Base-by-base conservation (phyloP, 1,140 invertebrate genomes). In the Nasonia longicornis region DNA sequence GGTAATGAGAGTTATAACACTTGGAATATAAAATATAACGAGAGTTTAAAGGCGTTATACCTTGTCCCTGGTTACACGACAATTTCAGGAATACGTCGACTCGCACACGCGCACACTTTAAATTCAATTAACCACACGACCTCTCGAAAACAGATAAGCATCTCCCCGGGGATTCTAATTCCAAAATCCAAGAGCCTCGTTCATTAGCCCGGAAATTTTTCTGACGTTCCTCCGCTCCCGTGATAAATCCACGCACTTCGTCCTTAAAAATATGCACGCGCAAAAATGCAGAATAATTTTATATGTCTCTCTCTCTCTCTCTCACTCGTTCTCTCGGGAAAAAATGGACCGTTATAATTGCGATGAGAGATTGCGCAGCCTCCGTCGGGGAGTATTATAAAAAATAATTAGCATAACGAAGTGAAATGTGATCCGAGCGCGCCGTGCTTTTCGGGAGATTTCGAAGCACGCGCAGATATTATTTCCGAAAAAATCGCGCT, bases 391-490 rank as follows among this genome's bases (percentile, higher is more conserved):
- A 76, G 72, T 26, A 69, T 67, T 26, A 69, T 67, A 69, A 80
- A 75, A 81, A 77, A 81, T 81, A 81, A 81, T 81, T 81, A 81
- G 74, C 80, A 81, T 81, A 81, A 81, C 74, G 67, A 81, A 52
- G 66, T 75, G 79, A 76, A 81, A 81, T 45, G 74, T 58, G 80
- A 81, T 72, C 35, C 80, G 38, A 35, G 31, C 4, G 58, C 38
- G 2, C 31, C 20, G 38, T 7, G 20, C 52, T 73, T 38, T 73
- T 48, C 12, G 69, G 69, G 6, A 58, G 20, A 58, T 71, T 58
- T 71, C 22, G 38, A 77, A 66, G 66, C 26, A 31, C 74, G 26
- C 26, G 14, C 4, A 48, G 48, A 78, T 70, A 58, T 71, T 71
- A 45, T 78, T 78, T 78, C 48, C 45, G 12, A 31, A 58, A 58